Evolutionary conservation across 2,888 invertebrate genomes (phyloP), one percentile per base, ranked within the genome.

Genomic region (Nomada lathburiana): DNA sequence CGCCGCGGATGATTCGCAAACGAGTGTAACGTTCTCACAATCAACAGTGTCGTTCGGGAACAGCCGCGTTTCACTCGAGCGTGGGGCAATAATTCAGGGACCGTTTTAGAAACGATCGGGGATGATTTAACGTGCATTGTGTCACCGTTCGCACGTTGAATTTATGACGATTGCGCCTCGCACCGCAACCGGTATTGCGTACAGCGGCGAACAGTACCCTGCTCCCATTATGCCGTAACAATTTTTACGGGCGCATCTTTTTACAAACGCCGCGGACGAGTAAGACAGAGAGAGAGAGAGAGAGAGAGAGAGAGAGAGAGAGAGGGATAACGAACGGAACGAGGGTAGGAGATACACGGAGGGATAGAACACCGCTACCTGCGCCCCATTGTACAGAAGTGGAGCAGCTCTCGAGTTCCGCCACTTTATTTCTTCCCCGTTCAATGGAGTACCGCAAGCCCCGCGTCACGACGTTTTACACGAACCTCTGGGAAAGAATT

Each of bases 51-150:
- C n/a, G 69, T 44, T 23, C 26, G 47, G 44, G 23, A 52, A 47
- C 36, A 60, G 11, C 11, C 47, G 52, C 47, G 64, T 64, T 77
- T 53, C 72, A 26, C 20, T 18, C 16, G 42, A 23, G 23, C 26
- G n/a, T 26, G 44, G 10, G 36, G 88, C 88, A 87, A 90, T 91
- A 89, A 90, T 80, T 91, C 90, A 89, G 71, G 71, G 67, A 62
- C 81, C 84, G 87, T 86, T 86, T 88, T 80, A 87, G 78, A 82
- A 83, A 74, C 85, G 89, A 89, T 88, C 88, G 71, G 74, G 86
- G 84, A 91, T 90, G 90, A 91, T 91, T 90, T 91, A 91, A 80
- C 85, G 85, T 83, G 86, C 88, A 90, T 91, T 91, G 91, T 91
- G 76, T 59, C 75, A 77, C 83, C 85, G 89, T 91, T 90, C 89